Evolutionary conservation across 2,113 vertebrate genomes (phyloP), one percentile per base, ranked within the genome.

Genomic region (Stictonetta naevosa): DNA sequence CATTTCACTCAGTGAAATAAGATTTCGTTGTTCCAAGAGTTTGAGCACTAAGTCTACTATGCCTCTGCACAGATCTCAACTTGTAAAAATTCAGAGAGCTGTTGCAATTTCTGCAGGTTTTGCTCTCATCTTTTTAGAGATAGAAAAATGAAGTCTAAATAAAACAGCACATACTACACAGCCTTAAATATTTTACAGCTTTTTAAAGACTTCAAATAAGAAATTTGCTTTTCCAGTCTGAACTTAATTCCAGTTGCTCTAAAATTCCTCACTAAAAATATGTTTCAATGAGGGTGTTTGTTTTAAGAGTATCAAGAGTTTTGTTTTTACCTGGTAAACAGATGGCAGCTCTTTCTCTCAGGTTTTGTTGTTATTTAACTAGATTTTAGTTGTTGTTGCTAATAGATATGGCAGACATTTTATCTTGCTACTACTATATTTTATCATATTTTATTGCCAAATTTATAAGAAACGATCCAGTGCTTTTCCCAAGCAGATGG

Each of bases 391-490:
- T 90, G 95, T 94, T 87, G 34, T 85, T 78, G 88, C 84, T 94
- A 95, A 92, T 90, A 97, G 93, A 80, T 95, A 95, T 88, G 83
- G 94, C 66, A 88, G 94, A 78, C 74, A 88, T 91, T 97, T 95
- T 93, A 79, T 92, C 40, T 75, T 69, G 63, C 60, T 87, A 66
- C 83, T 94, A 64, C 44, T 92, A 6, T 38, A 76, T 94, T 96
- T 95, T 96, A 97, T 93, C 94, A 96, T 97, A 96, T 96, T 92
- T 97, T 97, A 98, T 96, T 97, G 90, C 95, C 88, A 94, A 96
- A 72, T 97, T 98, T 90, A 91, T 72, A 91, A 87, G 81, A 93
- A 96, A 92, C 1, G 8, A 95, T 88, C 92, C 82, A 53, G 50
- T 76, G 81, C 68, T 92, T 97, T 91, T 91, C 85, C 91, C 87